Conservation (phyloP, 2,113 vertebrate species). For the Ceratotherium simum region DNA sequence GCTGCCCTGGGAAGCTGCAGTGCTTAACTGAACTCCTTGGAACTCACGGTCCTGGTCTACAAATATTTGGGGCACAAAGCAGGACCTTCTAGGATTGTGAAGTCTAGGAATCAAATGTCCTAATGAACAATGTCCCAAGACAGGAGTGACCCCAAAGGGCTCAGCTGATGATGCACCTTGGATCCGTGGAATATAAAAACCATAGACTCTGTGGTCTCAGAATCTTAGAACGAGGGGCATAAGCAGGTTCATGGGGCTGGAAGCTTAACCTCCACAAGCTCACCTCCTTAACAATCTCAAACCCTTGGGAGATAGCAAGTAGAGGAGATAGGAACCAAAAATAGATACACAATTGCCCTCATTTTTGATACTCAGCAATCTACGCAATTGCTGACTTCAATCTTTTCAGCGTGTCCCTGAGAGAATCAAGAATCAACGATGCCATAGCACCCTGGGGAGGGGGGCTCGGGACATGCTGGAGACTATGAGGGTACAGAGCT, state of each 20-base stretch:
- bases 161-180: not conserved
- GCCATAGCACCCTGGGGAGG: not conserved
- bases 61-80: not conserved
- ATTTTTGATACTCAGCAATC: not conserved
- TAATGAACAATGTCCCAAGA: not conserved
- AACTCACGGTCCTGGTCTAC: not conserved
- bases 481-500: not conserved
- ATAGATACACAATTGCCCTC: not conserved
- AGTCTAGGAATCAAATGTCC: not conserved
- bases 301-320: not conserved
- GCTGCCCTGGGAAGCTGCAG: not conserved
- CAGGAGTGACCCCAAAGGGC: not conserved
- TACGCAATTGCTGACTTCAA: not conserved
- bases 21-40: not conserved
- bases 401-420: not conserved
- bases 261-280: not conserved
- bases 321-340: not conserved
- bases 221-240: not conserved
- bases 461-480: not conserved
- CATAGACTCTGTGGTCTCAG: not conserved
- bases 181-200: not conserved
- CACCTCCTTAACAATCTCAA: not conserved
- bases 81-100: not conserved
- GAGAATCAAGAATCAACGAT: not conserved
- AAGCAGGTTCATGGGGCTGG: not conserved